phyloP scores from a whole-genome alignment of 2,797 vertebrate species.

The Tapirus indicus region DNA sequence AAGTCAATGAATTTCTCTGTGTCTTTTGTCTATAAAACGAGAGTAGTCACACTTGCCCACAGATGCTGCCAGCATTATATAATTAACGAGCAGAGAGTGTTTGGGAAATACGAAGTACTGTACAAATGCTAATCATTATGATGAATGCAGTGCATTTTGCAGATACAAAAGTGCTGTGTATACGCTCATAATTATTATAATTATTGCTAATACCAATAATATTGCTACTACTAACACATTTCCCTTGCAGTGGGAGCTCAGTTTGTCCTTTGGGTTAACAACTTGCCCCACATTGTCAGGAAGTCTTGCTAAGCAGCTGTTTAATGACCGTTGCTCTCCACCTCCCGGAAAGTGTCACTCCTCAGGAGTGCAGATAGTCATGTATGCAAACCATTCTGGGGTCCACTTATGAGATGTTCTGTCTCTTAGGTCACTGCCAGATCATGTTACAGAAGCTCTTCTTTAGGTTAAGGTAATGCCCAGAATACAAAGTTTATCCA shows the following conservation, averaged over 20 bases:
- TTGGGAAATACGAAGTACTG: constrained; percentile 74
- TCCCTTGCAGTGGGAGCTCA: constrained; percentile 11
- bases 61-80: constrained; percentile 76
- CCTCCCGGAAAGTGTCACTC: background rate
- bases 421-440: background rate
- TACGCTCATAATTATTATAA: constrained; percentile 80
- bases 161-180: constrained; percentile 74
- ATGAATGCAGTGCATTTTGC: constrained; percentile 73
- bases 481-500: background rate
- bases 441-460: background rate
- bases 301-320: background rate
- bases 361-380: background rate
- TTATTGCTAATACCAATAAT: constrained; percentile 80
- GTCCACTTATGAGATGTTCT: background rate
- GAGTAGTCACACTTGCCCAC: constrained; percentile 55
- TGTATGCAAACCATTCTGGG: background rate
- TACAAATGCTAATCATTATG: constrained; percentile 77
- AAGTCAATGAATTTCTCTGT: constrained; percentile 49
- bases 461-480: background rate
- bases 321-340: background rate
- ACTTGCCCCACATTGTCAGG: background rate
- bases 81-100: constrained; percentile 78
- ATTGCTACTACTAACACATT: constrained; percentile 65
- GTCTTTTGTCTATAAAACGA: constrained; percentile 50
- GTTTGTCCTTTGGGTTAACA: constrained; percentile 38